phyloP scores from a whole-genome alignment of 2,888 invertebrate species.

The Cosmorhoe ocellata region DNA sequence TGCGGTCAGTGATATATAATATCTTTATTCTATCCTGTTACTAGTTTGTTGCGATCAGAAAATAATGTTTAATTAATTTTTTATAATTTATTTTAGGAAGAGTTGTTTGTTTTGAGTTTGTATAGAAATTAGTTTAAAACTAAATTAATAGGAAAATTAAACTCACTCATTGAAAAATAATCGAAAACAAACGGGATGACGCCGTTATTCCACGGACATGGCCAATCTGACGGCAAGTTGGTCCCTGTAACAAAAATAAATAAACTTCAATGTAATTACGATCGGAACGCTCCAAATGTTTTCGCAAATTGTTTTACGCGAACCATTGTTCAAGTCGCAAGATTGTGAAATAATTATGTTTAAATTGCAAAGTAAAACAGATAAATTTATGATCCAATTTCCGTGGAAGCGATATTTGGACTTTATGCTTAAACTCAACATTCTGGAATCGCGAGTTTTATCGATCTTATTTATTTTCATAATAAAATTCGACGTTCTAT shows the following conservation, averaged over 20 bases:
- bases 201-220: constrained; percentile 53
- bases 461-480: constrained; percentile 45
- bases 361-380: constrained; percentile 49
- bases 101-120: too few relatives aligned
- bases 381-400: constrained; percentile 56
- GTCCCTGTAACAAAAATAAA: constrained; percentile 39
- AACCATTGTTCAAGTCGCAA: constrained; percentile 42
- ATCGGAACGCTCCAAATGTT: constrained; percentile 23
- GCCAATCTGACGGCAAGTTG: constrained; percentile 50
- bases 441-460: constrained; percentile 39
- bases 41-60: too few relatives aligned
- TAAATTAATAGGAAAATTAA: too few relatives aligned
- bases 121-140: too few relatives aligned
- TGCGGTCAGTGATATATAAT: too few relatives aligned
- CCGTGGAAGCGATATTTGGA: constrained; percentile 33
- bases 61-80: too few relatives aligned
- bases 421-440: constrained; percentile 35
- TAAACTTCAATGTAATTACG: constrained; percentile 24
- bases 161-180: constrained; percentile 59
- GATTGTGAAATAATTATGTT: constrained; percentile 47
- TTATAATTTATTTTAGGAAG: too few relatives aligned
- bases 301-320: constrained; percentile 34
- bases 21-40: too few relatives aligned
- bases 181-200: constrained; percentile 57
- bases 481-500: constrained; percentile 36